These are phyloP conservation scores for Andrena camellia DNA, from an alignment of 2,888 invertebrate species.

Conservation along the genomic window DNA sequence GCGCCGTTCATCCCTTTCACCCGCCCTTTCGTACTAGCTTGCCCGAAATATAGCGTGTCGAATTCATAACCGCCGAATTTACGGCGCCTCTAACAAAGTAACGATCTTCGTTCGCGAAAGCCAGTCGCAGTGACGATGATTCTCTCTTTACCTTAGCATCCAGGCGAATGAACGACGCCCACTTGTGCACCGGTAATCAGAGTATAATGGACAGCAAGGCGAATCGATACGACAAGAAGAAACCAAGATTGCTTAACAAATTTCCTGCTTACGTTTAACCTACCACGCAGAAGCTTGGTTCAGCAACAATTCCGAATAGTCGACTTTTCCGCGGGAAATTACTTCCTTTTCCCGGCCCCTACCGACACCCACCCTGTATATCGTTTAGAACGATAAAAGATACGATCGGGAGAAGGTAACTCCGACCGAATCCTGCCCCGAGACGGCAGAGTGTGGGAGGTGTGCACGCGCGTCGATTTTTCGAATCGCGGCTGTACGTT, in stretches of 20 bases:
- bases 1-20: not conserved
- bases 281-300: not conserved
- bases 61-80: conserved; percentile 46
- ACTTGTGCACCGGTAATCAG: no score
- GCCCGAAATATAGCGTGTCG: not conserved
- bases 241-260: not conserved
- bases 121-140: not conserved
- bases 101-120: not conserved
- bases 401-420: conserved; percentile 2
- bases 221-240: not conserved
- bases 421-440: not conserved
- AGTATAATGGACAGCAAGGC: no score
- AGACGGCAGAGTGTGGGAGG: not conserved
- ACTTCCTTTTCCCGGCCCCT: not conserved
- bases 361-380: not conserved
- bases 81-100: not conserved
- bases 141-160: not conserved
- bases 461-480: conserved; percentile 11
- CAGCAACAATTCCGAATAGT: not conserved
- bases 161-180: not conserved
- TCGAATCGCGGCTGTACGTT: conserved; percentile 9
- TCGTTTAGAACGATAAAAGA: conserved; percentile 25
- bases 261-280: not conserved
- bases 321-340: not conserved
- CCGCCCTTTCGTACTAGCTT: not conserved